phyloP scores from a whole-genome alignment of 2,797 vertebrate genomes.

The Enteromius argenteus region DNA sequence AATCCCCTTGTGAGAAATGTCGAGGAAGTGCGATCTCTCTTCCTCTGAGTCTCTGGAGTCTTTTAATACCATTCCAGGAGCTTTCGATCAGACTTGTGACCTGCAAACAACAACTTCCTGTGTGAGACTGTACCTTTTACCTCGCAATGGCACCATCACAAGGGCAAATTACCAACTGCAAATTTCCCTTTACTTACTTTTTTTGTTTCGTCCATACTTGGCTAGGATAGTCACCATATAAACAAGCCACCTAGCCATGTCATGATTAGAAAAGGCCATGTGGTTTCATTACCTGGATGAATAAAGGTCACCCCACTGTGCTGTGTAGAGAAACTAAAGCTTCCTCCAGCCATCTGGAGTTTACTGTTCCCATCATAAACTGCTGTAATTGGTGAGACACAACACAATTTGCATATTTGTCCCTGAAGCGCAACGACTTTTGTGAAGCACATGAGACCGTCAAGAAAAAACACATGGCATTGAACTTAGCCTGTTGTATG shows the following conservation, averaged over 20 bases:
- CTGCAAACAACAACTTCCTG: conserved; percentile 8
- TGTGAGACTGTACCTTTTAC: not conserved
- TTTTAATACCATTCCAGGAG: conserved; percentile 30
- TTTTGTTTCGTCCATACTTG: not conserved
- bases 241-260: conserved; percentile 27
- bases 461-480: not conserved
- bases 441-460: not conserved
- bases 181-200: not conserved
- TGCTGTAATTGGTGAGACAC: conserved; percentile 35
- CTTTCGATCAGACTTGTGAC: conserved; percentile 31
- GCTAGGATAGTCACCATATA: conserved; percentile 13
- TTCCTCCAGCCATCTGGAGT: conserved; percentile 43
- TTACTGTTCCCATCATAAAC: conserved; percentile 33
- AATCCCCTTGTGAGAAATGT: conserved; percentile 3
- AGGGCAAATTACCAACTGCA: not conserved
- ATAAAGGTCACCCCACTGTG: conserved; percentile 41
- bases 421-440: not conserved
- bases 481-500: not conserved
- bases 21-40: not conserved
- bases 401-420: conserved; percentile 28
- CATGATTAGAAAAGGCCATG: conserved; percentile 42
- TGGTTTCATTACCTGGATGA: conserved; percentile 38
- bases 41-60: not conserved
- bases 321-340: conserved; percentile 6
- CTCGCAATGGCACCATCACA: not conserved